Conservation (phyloP, 2,113 vertebrate genomes). For the Nothobranchius kuhntae region DNA sequence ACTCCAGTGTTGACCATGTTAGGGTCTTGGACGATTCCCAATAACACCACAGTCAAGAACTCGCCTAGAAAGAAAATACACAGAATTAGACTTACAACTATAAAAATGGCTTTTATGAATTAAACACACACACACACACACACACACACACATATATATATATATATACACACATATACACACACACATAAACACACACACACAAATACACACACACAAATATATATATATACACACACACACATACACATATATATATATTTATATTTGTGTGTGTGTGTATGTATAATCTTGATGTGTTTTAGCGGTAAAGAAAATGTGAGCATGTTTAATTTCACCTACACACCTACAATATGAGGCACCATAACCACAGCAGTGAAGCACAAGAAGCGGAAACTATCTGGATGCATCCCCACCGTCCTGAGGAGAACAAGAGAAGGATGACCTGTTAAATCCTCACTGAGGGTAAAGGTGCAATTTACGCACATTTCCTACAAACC, state of each 20-base stretch:
- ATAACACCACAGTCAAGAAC: conserved; percentile 86
- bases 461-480: neutral
- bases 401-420: conserved; percentile 86
- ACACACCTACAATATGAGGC: conserved; percentile 87
- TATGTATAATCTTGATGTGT: too few species aligned
- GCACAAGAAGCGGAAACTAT: conserved; percentile 84
- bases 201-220: too few species aligned
- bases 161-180: too few species aligned
- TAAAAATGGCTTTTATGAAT: neutral
- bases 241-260: too few species aligned
- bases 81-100: too few species aligned
- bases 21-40: conserved; percentile 90
- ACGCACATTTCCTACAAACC: conserved; percentile 75
- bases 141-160: too few species aligned
- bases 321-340: neutral
- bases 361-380: conserved; percentile 87
- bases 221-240: too few species aligned
- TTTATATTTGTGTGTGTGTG: too few species aligned
- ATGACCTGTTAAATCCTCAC: neutral
- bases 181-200: too few species aligned
- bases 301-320: too few species aligned
- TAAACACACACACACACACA: neutral
- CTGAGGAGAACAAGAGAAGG: conserved; percentile 64
- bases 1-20: conserved; percentile 88
- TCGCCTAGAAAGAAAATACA: conserved; percentile 69